These are phyloP conservation scores for Menura novaehollandiae DNA, from an alignment of 2,113 vertebrate species.

Conservation along the genomic window DNA sequence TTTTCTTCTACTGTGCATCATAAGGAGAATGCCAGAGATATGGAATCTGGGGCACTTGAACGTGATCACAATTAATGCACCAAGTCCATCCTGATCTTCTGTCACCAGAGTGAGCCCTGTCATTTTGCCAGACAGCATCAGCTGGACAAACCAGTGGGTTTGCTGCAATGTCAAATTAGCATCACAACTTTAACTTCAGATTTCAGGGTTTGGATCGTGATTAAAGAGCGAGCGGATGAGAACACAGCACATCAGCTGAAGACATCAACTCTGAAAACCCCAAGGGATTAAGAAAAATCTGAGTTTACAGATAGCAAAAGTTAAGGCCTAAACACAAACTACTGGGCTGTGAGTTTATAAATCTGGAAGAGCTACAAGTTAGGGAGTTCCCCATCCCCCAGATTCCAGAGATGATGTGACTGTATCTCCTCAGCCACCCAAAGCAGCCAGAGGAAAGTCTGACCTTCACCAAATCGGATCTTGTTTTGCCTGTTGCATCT, in stretches of 20 bases:
- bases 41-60: neutral
- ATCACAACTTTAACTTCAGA: neutral
- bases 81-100: neutral
- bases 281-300: neutral
- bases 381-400: neutral
- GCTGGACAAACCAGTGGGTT: neutral
- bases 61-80: neutral
- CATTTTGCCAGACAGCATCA: neutral
- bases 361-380: fast-evolving
- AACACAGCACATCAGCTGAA: neutral
- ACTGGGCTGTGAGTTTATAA: neutral
- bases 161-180: neutral
- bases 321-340: neutral
- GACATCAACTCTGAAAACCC: neutral
- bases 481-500: neutral
- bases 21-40: neutral
- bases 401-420: neutral
- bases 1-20: neutral
- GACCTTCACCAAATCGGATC: neutral
- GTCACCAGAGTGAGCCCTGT: neutral
- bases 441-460: neutral
- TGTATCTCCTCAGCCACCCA: neutral
- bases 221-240: neutral
- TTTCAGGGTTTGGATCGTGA: neutral
- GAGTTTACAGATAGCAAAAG: neutral